Conservation (phyloP, 2,888 invertebrate genomes). For the Drosophila robusta region DNA sequence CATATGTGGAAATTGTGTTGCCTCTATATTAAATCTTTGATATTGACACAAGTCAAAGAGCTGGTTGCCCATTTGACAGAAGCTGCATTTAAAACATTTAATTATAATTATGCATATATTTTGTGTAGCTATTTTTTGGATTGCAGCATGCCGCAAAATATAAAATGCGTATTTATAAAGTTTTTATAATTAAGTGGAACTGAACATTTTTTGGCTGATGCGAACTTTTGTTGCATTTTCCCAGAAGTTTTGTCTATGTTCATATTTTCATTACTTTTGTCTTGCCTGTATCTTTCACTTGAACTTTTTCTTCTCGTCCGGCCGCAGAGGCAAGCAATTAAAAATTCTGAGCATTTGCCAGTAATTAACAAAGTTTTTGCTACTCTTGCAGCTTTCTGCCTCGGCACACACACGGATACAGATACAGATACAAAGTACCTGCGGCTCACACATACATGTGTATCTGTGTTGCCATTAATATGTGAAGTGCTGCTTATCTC, state of each 20-base stretch:
- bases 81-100: not conserved
- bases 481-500: constrained; percentile 21
- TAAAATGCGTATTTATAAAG: constrained; percentile 8
- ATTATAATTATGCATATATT: not conserved
- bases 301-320: not conserved
- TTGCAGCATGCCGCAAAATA: not conserved
- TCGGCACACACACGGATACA: not conserved
- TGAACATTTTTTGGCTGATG: constrained; percentile 7
- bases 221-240: not conserved
- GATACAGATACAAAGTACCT: constrained; percentile 1
- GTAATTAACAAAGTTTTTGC: constrained; percentile 44
- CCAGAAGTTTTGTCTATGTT: not conserved
- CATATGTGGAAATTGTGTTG: not conserved
- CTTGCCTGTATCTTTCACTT: not conserved
- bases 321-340: constrained; percentile 33
- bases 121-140: not conserved
- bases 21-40: not conserved
- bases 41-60: not conserved
- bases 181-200: not conserved
- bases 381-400: constrained; percentile 8
- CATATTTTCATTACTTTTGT: not conserved
- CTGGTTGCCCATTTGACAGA: not conserved
- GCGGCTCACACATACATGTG: not conserved
- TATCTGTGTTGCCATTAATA: not conserved
- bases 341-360: constrained; percentile 10